Percentiles rank a stretch among this genome's conserved stretches.
Evolutionary conservation across 2,888 invertebrate species (phyloP).

Genomic region (Aethes cnicana): DNA sequence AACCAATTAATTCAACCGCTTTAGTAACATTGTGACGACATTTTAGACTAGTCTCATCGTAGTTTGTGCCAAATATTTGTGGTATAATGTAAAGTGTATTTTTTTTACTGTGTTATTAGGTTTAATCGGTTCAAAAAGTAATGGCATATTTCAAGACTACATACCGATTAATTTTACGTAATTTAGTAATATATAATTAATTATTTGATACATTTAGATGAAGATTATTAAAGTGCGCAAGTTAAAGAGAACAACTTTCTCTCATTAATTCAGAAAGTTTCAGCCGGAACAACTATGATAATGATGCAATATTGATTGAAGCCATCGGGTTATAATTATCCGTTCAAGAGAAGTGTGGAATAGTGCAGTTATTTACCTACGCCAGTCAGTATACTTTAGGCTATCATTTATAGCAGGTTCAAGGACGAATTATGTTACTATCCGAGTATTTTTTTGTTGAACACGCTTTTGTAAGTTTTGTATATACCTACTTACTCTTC

Average conservation of each 20-base stretch:
- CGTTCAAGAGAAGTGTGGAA: slow-evolving; percentile 11
- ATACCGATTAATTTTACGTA: no score
- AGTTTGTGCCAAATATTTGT: not conserved
- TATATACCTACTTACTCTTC: no score
- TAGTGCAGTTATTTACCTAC: slow-evolving; percentile 13
- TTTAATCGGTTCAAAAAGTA: no score
- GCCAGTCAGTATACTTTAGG: no score
- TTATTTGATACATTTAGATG: no score
- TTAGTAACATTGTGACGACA: slow-evolving; percentile 30
- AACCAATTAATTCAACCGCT: slow-evolving; percentile 1
- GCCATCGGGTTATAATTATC: slow-evolving; percentile 6
- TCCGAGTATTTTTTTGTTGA: slow-evolving; percentile 2
- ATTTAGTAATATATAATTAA: no score
- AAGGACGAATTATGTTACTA: slow-evolving; percentile 16
- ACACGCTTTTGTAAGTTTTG: no score
- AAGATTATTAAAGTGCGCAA: not conserved
- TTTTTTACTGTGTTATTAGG: no score
- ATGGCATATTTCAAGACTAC: no score
- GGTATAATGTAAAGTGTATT: no score
- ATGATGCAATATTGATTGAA: slow-evolving; percentile 8
- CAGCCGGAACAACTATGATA: not conserved
- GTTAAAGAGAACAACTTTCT: not conserved
- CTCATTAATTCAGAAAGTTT: not conserved
- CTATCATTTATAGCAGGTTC: no score
- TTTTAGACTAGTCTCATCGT: not conserved